These are phyloP conservation scores for Tamandua tetradactyla DNA, from an alignment of 2,797 vertebrate species.

Conservation along the genomic window DNA sequence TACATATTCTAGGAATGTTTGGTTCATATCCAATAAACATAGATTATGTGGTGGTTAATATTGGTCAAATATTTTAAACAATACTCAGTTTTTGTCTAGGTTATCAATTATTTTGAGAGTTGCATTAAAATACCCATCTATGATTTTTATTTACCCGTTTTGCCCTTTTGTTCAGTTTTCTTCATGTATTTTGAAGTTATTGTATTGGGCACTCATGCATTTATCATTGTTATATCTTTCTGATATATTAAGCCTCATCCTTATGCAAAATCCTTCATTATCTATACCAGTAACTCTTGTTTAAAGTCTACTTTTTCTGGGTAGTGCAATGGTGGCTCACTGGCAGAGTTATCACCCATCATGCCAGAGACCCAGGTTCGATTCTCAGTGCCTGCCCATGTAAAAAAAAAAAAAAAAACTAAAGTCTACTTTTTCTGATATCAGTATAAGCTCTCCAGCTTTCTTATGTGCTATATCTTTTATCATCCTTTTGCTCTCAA, in stretches of 20 bases:
- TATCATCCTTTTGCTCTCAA: not conserved
- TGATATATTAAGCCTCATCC: not conserved
- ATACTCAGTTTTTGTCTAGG: too few relatives aligned
- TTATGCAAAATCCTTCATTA: not conserved
- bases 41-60: not conserved
- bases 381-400: too few relatives aligned
- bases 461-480: not conserved
- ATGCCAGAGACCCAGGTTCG: too few relatives aligned
- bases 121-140: not conserved
- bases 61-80: too few relatives aligned
- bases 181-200: too few relatives aligned
- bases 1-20: not conserved
- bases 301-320: not conserved
- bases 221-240: not conserved
- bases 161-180: not conserved
- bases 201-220: not conserved
- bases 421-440: not conserved
- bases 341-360: too few relatives aligned
- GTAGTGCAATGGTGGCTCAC: too few relatives aligned
- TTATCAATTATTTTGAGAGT: not conserved
- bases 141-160: not conserved
- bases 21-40: not conserved
- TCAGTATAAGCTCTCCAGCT: not conserved
- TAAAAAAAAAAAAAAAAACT: too few relatives aligned
- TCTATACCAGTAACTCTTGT: not conserved